Conservation (phyloP, 2,888 invertebrate species). For the Drosophila bunnanda region DNA sequence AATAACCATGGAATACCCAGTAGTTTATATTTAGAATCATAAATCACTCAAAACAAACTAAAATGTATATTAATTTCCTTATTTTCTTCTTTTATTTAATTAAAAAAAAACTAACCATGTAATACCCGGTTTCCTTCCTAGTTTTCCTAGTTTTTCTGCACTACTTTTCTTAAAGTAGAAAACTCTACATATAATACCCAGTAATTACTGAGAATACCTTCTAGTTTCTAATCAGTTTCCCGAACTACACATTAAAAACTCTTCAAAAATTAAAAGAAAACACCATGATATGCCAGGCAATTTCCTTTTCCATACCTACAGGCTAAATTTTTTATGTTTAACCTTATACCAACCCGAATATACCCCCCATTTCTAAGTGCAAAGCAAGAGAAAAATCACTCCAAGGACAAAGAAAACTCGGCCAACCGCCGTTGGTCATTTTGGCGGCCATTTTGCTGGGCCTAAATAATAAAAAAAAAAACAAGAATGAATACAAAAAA, state of each 20-base stretch:
- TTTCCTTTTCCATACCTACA: no score
- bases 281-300: no score
- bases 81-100: background rate
- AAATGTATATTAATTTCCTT: background rate
- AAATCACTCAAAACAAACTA: background rate
- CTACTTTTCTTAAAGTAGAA: no score
- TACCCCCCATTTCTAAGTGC: background rate
- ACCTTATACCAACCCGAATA: background rate
- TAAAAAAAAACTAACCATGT: background rate
- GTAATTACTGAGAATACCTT: no score
- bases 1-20: background rate
- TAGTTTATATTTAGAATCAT: background rate
- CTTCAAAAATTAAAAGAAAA: background rate
- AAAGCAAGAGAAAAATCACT: constrained; percentile 4
- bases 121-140: background rate
- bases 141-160: no score
- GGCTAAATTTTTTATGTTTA: background rate
- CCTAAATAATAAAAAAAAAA: background rate
- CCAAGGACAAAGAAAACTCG: constrained; percentile 26
- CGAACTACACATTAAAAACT: no score
- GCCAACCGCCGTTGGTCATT: constrained; percentile 36
- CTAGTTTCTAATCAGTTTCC: no score
- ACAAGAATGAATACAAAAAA: background rate
- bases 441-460: constrained; percentile 18
- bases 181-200: no score